Percentiles rank a stretch among this genome's conserved stretches.
These are phyloP conservation scores for Centropus unirufus DNA, from an alignment of 2,113 vertebrate genomes.

Conservation along the genomic window DNA sequence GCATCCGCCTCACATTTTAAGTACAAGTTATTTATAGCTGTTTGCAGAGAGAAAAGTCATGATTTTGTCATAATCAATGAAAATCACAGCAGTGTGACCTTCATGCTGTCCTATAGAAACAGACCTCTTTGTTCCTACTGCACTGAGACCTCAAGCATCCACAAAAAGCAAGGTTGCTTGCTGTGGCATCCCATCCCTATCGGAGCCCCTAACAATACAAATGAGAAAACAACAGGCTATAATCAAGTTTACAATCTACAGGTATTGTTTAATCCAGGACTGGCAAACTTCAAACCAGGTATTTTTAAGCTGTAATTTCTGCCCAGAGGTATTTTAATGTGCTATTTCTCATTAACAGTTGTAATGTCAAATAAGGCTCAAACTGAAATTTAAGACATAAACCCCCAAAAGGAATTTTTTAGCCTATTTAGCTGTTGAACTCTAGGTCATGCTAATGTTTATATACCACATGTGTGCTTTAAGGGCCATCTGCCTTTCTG, in stretches of 20 bases:
- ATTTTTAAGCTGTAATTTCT: background rate
- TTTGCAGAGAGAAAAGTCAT: background rate
- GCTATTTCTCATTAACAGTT: background rate
- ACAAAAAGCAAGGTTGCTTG: background rate
- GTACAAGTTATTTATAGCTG: background rate
- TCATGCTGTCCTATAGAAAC: background rate
- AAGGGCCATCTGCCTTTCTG: background rate
- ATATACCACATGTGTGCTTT: background rate
- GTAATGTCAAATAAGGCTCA: background rate
- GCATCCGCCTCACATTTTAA: background rate
- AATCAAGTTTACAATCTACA: background rate
- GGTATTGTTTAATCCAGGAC: background rate
- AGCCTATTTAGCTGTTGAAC: background rate
- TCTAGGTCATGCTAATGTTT: background rate
- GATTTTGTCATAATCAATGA: conserved; percentile 28
- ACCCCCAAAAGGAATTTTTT: background rate
- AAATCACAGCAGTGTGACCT: conserved; percentile 16
- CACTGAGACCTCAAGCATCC: background rate
- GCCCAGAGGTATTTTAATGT: background rate
- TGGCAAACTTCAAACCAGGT: background rate
- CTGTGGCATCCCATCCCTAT: background rate
- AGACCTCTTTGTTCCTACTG: background rate
- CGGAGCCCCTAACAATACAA: background rate
- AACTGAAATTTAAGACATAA: background rate
- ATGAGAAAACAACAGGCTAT: background rate